Conservation (phyloP, 2,797 vertebrate genomes). For the Liparis tanakae region DNA sequence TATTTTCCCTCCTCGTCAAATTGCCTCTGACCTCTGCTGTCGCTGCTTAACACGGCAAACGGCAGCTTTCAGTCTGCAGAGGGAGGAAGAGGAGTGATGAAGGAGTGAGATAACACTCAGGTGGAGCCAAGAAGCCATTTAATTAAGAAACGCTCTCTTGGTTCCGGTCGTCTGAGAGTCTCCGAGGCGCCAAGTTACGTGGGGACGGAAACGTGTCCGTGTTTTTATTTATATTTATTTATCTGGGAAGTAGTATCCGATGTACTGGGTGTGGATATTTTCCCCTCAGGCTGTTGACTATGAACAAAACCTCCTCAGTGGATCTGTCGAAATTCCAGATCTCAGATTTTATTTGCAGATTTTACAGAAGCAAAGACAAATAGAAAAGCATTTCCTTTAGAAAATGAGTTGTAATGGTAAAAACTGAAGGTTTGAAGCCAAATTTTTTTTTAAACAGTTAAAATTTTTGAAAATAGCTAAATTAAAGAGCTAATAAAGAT, state of each 20-base stretch:
- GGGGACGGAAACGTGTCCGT: neutral
- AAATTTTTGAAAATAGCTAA: no score
- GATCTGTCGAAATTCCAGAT: neutral
- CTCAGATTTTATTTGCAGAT: neutral
- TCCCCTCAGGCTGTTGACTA: neutral
- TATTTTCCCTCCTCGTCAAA: constrained; percentile 19
- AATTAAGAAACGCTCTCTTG: constrained; percentile 19
- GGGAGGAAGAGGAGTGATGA: constrained; percentile 12
- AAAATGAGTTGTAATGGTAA: no score
- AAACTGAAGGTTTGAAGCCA: no score
- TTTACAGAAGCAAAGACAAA: neutral
- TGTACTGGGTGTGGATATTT: neutral
- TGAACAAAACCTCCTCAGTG: neutral
- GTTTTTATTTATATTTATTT: neutral
- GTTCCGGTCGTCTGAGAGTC: constrained; percentile 1
- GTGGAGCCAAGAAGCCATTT: constrained; percentile 25
- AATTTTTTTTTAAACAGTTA: no score
- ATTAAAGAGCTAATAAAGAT: no score
- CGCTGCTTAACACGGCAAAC: constrained; percentile 8
- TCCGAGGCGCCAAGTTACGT: neutral
- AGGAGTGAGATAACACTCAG: constrained; percentile 27
- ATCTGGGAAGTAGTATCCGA: neutral
- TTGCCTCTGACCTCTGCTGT: constrained; percentile 29
- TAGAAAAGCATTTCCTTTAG: no score
- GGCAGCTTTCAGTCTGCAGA: constrained; percentile 6